phyloP scores from a whole-genome alignment of 2,797 vertebrate species.

The Siniperca scherzeri region DNA sequence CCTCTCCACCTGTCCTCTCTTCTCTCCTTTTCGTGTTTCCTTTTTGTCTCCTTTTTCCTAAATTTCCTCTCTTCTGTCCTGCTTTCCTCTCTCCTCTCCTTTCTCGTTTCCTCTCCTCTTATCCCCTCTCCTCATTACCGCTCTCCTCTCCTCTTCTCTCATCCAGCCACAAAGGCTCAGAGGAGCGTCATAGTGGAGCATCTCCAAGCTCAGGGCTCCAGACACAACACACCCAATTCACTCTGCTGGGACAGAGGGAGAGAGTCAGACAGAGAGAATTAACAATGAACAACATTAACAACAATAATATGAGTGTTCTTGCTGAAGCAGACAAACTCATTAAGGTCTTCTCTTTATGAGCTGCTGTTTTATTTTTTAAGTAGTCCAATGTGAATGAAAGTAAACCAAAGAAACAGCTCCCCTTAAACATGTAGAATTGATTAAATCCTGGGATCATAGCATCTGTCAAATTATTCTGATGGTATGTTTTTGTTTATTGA shows the following conservation, averaged over 20 bases:
- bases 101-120: neutral
- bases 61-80: neutral
- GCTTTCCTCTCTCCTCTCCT: neutral
- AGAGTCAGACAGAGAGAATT: constrained; percentile 26
- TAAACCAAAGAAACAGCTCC: neutral
- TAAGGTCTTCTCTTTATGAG: neutral
- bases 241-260: constrained; percentile 41
- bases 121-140: neutral
- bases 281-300: constrained; percentile 53
- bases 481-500: neutral
- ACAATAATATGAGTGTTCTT: constrained; percentile 26
- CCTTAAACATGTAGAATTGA: neutral
- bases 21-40: neutral
- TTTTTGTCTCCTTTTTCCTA: neutral
- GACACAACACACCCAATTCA: constrained; percentile 66
- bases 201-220: constrained; percentile 72
- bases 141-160: constrained; percentile 1
- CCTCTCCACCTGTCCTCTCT: neutral
- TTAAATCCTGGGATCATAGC: neutral
- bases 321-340: constrained; percentile 26
- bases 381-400: neutral
- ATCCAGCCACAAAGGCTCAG: constrained; percentile 53
- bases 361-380: constrained; percentile 1
- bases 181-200: constrained; percentile 75
- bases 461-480: neutral